Percentiles rank a stretch among this genome's conserved stretches.
phyloP scores from a whole-genome alignment of 2,113 vertebrate species.

The Nesoenas mayeri region DNA sequence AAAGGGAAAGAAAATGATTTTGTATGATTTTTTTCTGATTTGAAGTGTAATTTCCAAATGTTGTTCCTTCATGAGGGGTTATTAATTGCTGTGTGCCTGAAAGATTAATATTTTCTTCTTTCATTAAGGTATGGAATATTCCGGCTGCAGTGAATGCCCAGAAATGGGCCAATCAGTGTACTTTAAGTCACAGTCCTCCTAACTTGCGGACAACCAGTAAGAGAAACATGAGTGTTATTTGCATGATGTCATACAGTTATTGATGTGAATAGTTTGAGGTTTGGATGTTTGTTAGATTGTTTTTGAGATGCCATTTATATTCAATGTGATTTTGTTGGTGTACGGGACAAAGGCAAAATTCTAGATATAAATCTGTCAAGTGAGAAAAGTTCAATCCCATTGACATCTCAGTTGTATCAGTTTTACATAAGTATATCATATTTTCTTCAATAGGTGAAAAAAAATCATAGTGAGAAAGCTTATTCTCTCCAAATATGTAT shows the following conservation, averaged over 20 bases:
- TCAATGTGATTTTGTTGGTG: not conserved
- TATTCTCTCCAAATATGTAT: not conserved
- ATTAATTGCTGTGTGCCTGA: not conserved
- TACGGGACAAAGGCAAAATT: not conserved
- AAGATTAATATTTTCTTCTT: not conserved
- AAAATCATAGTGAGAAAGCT: not conserved
- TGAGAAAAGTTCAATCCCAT: not conserved
- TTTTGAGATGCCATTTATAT: not conserved
- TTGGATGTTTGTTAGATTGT: not conserved
- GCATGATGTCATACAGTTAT: not conserved
- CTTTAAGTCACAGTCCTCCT: not conserved
- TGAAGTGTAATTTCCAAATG: not conserved
- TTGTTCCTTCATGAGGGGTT: not conserved
- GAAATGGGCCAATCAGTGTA: conserved; percentile 19
- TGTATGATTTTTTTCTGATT: not conserved
- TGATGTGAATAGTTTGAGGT: not conserved
- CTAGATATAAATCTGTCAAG: not conserved
- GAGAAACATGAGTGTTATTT: not conserved
- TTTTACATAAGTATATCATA: not conserved
- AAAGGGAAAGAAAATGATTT: not conserved
- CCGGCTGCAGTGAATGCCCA: conserved; percentile 54
- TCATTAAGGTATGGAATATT: conserved; percentile 36
- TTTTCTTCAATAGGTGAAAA: not conserved
- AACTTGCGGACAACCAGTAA: conserved; percentile 33
- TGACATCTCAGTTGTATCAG: not conserved